These are phyloP conservation scores for Pristiophorus japonicus DNA, from an alignment of 2,113 vertebrate genomes.

Conservation along the genomic window DNA sequence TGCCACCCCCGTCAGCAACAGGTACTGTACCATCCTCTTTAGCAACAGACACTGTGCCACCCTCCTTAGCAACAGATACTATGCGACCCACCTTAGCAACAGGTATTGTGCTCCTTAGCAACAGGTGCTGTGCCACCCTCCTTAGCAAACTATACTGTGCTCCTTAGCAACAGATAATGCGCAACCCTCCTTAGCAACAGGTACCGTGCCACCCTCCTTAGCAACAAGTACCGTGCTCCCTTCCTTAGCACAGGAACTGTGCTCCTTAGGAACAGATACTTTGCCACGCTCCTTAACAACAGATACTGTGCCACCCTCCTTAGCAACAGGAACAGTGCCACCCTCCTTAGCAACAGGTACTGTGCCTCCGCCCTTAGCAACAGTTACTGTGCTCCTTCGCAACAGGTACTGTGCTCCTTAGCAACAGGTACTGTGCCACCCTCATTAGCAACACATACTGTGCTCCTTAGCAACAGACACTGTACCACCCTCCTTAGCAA, in stretches of 20 bases:
- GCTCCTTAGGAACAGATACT: background rate
- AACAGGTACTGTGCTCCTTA: constrained; percentile 67
- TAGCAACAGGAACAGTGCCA: background rate
- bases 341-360: background rate
- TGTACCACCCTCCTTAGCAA: background rate
- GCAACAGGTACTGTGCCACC: background rate
- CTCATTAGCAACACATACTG: background rate
- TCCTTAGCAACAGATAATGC: background rate
- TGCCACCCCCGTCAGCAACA: background rate
- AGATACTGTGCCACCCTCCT: background rate
- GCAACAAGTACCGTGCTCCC: background rate
- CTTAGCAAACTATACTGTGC: background rate
- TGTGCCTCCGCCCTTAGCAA: background rate
- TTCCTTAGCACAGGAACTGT: background rate
- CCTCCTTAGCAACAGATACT: background rate
- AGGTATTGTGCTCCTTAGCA: constrained; percentile 52
- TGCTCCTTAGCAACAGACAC: background rate
- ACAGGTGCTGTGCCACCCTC: constrained; percentile 64
- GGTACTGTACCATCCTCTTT: background rate
- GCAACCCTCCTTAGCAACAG: background rate
- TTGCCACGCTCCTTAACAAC: background rate
- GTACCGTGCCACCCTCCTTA: background rate
- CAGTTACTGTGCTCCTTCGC: constrained; percentile 42
- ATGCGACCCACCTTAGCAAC: background rate
- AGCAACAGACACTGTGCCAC: background rate